Evolutionary conservation across 2,797 vertebrate species (phyloP).

Genomic region (Sparus aurata): DNA sequence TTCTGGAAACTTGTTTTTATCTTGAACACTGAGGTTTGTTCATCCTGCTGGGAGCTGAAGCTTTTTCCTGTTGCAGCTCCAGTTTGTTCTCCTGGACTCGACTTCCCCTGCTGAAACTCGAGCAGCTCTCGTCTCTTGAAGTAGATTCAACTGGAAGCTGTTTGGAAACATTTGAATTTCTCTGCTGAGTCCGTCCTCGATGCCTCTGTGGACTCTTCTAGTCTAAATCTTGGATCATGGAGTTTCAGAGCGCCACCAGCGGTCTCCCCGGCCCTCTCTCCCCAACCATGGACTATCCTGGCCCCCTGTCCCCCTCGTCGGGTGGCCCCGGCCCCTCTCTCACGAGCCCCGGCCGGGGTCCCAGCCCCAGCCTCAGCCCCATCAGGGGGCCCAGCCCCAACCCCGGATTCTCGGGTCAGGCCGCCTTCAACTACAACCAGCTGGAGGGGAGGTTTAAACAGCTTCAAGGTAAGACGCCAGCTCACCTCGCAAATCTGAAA

Average conservation of each 20-base stretch:
- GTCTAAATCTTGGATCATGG: slow-evolving; percentile 83
- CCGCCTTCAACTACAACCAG: slow-evolving; percentile 96
- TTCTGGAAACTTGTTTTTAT: neutral
- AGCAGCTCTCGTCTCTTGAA: neutral
- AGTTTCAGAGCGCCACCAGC: slow-evolving; percentile 90
- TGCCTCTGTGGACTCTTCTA: slow-evolving; percentile 29
- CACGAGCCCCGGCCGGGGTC: slow-evolving; percentile 48
- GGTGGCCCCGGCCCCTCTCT: slow-evolving; percentile 60
- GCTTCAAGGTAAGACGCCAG: slow-evolving; percentile 91
- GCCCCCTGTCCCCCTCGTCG: slow-evolving; percentile 59
- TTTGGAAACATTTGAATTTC: neutral
- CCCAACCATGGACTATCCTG: slow-evolving; percentile 67
- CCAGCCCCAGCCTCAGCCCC: slow-evolving; percentile 73
- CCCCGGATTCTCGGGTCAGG: slow-evolving; percentile 86
- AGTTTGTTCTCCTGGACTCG: neutral
- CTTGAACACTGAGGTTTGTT: neutral
- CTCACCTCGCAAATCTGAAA: neutral
- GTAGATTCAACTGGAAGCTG: neutral
- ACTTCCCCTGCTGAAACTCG: neutral
- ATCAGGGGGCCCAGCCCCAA: slow-evolving; percentile 60
- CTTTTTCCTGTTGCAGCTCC: neutral
- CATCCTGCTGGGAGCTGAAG: neutral
- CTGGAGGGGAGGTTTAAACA: slow-evolving; percentile 97
- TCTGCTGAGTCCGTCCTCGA: slow-evolving; percentile 2
- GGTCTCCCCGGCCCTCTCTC: slow-evolving; percentile 77